phyloP scores from a whole-genome alignment of 2,113 vertebrate species.

The Gambusia affinis region DNA sequence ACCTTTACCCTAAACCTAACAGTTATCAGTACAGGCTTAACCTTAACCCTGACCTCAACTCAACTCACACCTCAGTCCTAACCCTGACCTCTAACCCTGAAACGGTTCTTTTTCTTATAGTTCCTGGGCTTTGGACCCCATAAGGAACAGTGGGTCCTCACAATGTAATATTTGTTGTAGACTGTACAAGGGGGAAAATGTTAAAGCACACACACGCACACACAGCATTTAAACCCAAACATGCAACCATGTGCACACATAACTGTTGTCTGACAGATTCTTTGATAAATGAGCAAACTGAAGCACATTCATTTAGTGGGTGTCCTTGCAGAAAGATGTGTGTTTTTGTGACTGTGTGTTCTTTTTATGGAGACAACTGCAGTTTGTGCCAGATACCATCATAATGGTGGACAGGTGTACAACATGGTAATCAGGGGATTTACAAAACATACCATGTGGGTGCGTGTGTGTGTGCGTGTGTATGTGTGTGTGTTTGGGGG shows the following conservation, averaged over 20 bases:
- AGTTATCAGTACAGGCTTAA: too few relatives aligned
- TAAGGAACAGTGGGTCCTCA: too few relatives aligned
- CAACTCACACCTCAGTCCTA: too few relatives aligned
- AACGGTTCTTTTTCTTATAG: too few relatives aligned
- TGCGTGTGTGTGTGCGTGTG: neutral
- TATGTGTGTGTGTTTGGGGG: neutral
- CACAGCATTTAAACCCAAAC: neutral
- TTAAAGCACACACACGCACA: neutral
- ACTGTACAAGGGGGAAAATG: too few relatives aligned
- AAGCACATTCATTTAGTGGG: constrained; percentile 2
- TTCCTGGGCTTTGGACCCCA: too few relatives aligned
- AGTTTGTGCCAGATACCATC: constrained; percentile 72
- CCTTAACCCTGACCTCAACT: too few relatives aligned
- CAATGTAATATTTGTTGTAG: too few relatives aligned
- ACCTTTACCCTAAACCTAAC: too few relatives aligned
- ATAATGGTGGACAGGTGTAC: constrained; percentile 76
- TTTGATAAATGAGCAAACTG: constrained; percentile 34
- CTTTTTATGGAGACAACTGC: constrained; percentile 60
- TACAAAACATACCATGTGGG: constrained; percentile 33
- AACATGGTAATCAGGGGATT: constrained; percentile 76
- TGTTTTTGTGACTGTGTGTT: constrained; percentile 18
- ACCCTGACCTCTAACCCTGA: too few relatives aligned
- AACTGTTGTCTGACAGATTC: constrained; percentile 9
- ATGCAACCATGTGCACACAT: neutral
- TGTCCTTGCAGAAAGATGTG: constrained; percentile 35